Evolutionary conservation across 2,113 vertebrate genomes (phyloP), one percentile per base, ranked within the genome.

Genomic region (Podarcis cretensis): DNA sequence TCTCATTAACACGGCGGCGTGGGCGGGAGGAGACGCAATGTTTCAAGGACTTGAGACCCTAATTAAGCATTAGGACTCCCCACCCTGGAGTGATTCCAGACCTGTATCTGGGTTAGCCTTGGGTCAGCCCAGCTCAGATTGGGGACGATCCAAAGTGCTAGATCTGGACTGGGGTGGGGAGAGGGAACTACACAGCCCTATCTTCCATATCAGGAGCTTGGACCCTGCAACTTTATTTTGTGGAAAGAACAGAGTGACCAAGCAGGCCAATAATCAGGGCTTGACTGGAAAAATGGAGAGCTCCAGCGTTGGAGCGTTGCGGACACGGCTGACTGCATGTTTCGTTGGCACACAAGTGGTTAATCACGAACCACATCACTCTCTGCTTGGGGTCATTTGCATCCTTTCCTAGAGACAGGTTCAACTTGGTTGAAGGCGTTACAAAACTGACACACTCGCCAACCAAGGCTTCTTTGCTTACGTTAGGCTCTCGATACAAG

Each of bases 331-430:
- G 30, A 54, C 30, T 2, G 25, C 87, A 88, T 0, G 71, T 37
- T 76, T 88, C 59, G 6, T 54, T 66, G 16, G 87, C 71, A 37
- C 81, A 88, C 30, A 88, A 57, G 40, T 88, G 59, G 30, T 54
- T 76, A 18, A 88, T 88, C 81, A 88, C 37, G 1, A 37, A 30
- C 71, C 81, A 88, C 87, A 83, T 88, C 37, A 88, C 81, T 14
- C 81, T 83, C 14, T 76, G n/a, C 30, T 43, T 69, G 3, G 40
- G 73, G 8, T 88, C 37, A 0, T 30, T 81, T 6, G 81, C 40
- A 76, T 83, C 65, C n/a, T 27, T 76, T 32, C 81, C 20, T 25
- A 54, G n/a, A 0, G 87, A 73, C 35, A 88, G 74, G 13, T 54
- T 54, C 73, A 88, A 14, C 13, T 77, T 83, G 81, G 40, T 88